Evolutionary conservation across 2,113 vertebrate genomes (phyloP).

Genomic region (Galeopterus variegatus): DNA sequence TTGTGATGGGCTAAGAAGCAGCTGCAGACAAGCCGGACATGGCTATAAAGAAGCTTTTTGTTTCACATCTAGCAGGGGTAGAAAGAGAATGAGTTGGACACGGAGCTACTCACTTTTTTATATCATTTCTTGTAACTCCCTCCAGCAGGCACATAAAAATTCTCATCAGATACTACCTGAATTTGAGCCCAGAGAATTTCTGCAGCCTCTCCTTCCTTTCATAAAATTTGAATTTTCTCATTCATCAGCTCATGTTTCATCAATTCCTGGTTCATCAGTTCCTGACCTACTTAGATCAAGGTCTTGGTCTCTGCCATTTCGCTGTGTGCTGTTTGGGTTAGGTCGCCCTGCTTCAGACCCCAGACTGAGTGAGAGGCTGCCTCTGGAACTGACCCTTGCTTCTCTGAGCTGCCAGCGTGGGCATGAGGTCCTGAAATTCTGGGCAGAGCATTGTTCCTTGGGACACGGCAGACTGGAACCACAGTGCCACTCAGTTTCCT

Average conservation of each 20-base stretch:
- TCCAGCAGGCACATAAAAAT: background rate
- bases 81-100: background rate
- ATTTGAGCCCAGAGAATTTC: background rate
- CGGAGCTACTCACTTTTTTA: background rate
- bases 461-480: background rate
- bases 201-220: slow-evolving; percentile 8
- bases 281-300: background rate
- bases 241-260: background rate
- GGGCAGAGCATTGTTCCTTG: background rate
- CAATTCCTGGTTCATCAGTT: background rate
- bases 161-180: background rate
- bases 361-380: background rate
- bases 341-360: background rate
- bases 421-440: background rate
- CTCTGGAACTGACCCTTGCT: background rate
- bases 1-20: background rate
- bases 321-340: background rate
- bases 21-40: background rate
- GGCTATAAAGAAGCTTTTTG: background rate
- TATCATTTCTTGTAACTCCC: background rate
- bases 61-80: background rate
- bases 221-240: background rate
- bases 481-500: background rate
- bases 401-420: background rate
- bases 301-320: background rate